Percentiles rank a stretch among this genome's conserved stretches.
phyloP scores from a whole-genome alignment of 2,888 invertebrate genomes.

The Cryptocheilus praepositus region DNA sequence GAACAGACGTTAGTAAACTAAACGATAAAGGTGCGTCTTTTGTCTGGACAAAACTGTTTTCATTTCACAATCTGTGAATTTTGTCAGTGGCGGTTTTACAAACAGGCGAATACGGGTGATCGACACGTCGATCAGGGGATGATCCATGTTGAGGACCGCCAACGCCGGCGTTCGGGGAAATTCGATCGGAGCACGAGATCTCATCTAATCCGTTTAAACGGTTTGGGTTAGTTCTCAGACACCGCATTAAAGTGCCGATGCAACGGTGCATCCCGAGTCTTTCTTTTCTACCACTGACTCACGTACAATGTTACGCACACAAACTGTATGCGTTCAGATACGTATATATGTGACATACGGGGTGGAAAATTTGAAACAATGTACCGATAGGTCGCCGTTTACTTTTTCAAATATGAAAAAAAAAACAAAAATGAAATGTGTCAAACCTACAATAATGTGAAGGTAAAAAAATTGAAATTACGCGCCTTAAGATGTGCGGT shows the following conservation, averaged over 20 bases:
- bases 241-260: constrained; percentile 26
- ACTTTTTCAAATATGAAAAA: too few species aligned
- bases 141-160: constrained; percentile 21
- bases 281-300: too few species aligned
- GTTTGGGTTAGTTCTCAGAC: constrained; percentile 19
- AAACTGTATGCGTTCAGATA: background rate
- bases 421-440: too few species aligned
- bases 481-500: too few species aligned
- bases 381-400: background rate
- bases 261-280: constrained; percentile 33
- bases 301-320: background rate
- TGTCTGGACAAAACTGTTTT: too few species aligned
- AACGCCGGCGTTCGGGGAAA: constrained; percentile 28
- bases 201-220: constrained; percentile 50
- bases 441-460: too few species aligned
- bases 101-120: constrained; percentile 31
- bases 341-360: background rate
- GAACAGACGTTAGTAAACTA: too few species aligned
- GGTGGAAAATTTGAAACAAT: background rate
- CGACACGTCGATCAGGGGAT: constrained; percentile 29
- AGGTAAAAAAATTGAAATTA: too few species aligned
- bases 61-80: too few species aligned
- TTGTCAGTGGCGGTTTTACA: constrained; percentile 5
- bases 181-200: constrained; percentile 36
- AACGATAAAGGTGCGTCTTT: too few species aligned